Evolutionary conservation across 2,888 invertebrate genomes (phyloP).

Genomic region (Ophion ellenae): DNA sequence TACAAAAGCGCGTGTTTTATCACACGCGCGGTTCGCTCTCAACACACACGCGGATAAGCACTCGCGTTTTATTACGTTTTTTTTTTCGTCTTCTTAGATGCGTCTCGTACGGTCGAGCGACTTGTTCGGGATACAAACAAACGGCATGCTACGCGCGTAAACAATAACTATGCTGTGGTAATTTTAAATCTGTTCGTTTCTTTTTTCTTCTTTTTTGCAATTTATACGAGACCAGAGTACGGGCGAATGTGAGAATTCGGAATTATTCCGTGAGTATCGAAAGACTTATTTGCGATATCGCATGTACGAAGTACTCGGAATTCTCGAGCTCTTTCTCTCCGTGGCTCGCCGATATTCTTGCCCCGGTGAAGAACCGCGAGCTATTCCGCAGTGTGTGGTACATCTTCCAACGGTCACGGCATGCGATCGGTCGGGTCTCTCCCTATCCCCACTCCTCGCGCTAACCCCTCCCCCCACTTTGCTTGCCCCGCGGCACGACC

Average conservation of each 20-base stretch:
- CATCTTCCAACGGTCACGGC: constrained; percentile 69
- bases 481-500: constrained; percentile 18
- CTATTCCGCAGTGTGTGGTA: constrained; percentile 61
- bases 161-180: background rate
- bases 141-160: background rate
- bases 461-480: background rate
- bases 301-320: constrained; percentile 29
- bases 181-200: background rate
- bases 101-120: background rate
- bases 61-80: constrained; percentile 21
- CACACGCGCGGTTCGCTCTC: constrained; percentile 6
- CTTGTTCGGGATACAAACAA: background rate
- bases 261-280: constrained; percentile 19
- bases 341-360: constrained; percentile 50
- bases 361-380: constrained; percentile 61
- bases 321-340: constrained; percentile 31
- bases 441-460: constrained; percentile 51
- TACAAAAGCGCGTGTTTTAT: constrained; percentile 16
- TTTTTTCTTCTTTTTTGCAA: background rate
- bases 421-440: constrained; percentile 61
- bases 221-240: background rate
- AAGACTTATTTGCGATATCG: constrained; percentile 29
- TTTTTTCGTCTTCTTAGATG: background rate
- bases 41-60: constrained; percentile 3
- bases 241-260: background rate